Evolutionary conservation across 2,888 invertebrate genomes (phyloP), one percentile per base, ranked within the genome.

Genomic region (Omphaloscelis lunosa): DNA sequence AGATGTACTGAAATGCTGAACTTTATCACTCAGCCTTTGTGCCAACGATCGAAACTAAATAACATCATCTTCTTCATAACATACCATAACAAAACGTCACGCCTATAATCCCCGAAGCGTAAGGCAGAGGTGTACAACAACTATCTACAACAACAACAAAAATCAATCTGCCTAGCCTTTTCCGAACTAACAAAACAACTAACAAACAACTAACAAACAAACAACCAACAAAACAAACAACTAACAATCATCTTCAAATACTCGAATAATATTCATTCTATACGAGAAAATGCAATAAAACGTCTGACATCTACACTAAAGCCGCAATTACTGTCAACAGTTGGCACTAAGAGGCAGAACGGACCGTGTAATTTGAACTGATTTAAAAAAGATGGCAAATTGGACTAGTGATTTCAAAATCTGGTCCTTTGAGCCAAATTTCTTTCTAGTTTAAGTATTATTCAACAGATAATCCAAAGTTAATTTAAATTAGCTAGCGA

Each of bases 271-370:
- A 45, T 66, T n/a, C 20, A 27, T 41, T 66, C 34, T 12, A 9
- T 15, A 51, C 5, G 7, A 51, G 39, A 59, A 77, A 61, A 70
- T 79, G 34, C 51, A 61, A 59, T 51, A 34, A 51, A 59, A 68
- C 20, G 20, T 17, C 58, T 69, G 58, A 51, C 20, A 59, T 61
- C 17, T 79, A 41, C 72, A 34, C 34, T 70, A 15, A 79, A 70
- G 34, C 9, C 8, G 17, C 34, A 53, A 77, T 80, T 80, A 71
- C 59, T 34, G 72, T 70, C 80, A 45, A 41, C 59, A 61, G 61
- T 34, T 79, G 71, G 11, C 17, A 17, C n/a, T 45, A 27, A 69
- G 17, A 12, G 41, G 48, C 59, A 23, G 23, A 53, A 58, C 20
- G 48, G 9, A 9, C 45, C 4, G 34, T 12, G 72, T 62, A 27